phyloP scores from a whole-genome alignment of 1,140 invertebrate genomes.

The Scaptomyza graminum region DNA sequence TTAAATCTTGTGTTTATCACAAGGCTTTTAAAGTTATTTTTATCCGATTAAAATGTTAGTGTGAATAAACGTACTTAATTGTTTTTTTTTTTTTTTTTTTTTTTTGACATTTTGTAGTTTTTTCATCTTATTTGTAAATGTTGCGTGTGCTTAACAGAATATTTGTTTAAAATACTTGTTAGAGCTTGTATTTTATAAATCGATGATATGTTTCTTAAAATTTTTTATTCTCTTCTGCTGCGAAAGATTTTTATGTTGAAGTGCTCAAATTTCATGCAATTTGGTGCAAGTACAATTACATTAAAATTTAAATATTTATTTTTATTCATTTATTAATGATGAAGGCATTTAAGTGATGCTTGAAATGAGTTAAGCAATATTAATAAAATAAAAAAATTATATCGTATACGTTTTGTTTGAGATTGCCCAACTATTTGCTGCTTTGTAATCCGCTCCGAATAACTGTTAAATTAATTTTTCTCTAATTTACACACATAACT shows the following conservation, averaged over 20 bases:
- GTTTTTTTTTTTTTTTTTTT: conserved; percentile 21
- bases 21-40: conserved; percentile 63
- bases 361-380: too few species aligned
- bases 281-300: conserved; percentile 22
- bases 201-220: conserved; percentile 50
- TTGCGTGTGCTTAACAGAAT: conserved; percentile 57
- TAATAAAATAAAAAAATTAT: too few species aligned
- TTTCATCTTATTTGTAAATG: conserved; percentile 43
- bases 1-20: conserved; percentile 63
- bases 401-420: too few species aligned
- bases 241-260: conserved; percentile 29
- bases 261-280: too few species aligned
- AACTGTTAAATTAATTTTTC: too few species aligned
- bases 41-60: conserved; percentile 30
- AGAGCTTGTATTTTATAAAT: conserved; percentile 53
- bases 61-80: not conserved
- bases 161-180: conserved; percentile 77
- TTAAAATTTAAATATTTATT: too few species aligned
- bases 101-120: conserved; percentile 33
- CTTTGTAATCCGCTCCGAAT: too few species aligned
- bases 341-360: too few species aligned
- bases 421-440: too few species aligned
- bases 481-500: too few species aligned
- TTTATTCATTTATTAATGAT: too few species aligned
- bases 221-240: conserved; percentile 44